phyloP scores from a whole-genome alignment of 2,113 vertebrate species.

The Rhea pennata region DNA sequence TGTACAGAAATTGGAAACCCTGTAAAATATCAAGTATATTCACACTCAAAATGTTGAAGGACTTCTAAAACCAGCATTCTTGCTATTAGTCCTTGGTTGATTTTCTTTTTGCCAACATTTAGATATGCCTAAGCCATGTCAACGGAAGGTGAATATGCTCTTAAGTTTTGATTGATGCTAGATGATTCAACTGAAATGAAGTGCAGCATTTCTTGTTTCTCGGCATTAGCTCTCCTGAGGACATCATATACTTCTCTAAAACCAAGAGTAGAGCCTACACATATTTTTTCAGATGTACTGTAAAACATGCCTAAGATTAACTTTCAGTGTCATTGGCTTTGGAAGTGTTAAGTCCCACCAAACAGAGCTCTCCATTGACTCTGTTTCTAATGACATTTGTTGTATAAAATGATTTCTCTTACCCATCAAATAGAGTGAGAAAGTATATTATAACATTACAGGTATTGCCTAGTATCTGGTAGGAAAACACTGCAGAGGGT shows the following conservation, averaged over 20 bases:
- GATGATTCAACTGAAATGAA: not conserved
- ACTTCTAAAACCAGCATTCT: not conserved
- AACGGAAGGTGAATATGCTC: not conserved
- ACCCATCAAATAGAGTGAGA: not conserved
- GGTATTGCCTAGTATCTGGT: not conserved
- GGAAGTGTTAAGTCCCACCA: not conserved
- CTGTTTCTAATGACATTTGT: not conserved
- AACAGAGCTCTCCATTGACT: not conserved
- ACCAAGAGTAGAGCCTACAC: fast-evolving
- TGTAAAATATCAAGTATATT: not conserved
- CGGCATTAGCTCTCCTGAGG: not conserved
- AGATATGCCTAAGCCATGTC: not conserved
- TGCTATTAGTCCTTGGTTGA: not conserved
- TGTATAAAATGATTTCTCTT: not conserved
- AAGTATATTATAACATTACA: not conserved
- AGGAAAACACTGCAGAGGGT: not conserved
- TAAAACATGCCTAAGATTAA: not conserved
- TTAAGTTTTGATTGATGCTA: not conserved
- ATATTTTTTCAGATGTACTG: not conserved
- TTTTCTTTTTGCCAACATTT: not conserved
- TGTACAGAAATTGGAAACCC: not conserved
- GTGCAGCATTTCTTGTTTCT: not conserved
- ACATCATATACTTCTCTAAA: not conserved
- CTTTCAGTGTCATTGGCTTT: not conserved
- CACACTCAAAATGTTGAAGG: not conserved